Conservation (phyloP, 2,888 invertebrate species). For the Periphyllus acericola region DNA sequence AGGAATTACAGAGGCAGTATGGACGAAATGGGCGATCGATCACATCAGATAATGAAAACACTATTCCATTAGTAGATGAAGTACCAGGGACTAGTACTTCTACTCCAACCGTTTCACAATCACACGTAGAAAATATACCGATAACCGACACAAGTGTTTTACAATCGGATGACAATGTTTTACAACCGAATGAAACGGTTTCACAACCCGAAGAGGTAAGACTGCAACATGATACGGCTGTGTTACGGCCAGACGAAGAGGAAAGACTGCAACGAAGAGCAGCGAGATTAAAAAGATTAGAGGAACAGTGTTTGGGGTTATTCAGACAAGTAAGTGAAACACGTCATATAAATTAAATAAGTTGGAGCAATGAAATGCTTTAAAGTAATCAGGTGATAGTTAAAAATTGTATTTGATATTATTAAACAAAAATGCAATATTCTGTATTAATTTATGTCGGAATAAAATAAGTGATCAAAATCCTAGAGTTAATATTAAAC, state of each 20-base stretch:
- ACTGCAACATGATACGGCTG: neutral
- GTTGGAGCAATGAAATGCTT: too few species aligned
- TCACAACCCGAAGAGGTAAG: slow-evolving; percentile 11
- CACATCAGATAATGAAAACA: slow-evolving; percentile 29
- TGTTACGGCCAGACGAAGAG: slow-evolving; percentile 36
- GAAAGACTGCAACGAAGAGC: slow-evolving; percentile 68
- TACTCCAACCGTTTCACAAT: neutral
- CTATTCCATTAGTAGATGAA: neutral
- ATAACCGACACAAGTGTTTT: neutral
- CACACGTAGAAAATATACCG: neutral
- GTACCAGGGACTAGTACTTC: slow-evolving; percentile 13
- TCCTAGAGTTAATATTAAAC: too few species aligned
- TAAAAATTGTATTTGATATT: too few species aligned
- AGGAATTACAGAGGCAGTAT: slow-evolving; percentile 80
- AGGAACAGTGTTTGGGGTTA: slow-evolving; percentile 83
- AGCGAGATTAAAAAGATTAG: slow-evolving; percentile 76
- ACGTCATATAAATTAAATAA: neutral
- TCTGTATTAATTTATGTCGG: too few species aligned
- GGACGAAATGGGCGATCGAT: slow-evolving; percentile 66
- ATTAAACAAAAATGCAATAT: too few species aligned
- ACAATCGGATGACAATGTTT: neutral
- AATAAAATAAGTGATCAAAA: too few species aligned
- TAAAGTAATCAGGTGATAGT: too few species aligned
- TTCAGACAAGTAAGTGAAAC: slow-evolving; percentile 71
- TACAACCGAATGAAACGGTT: neutral